phyloP scores from a whole-genome alignment of 2,113 vertebrate genomes.

The Pseudonaja textilis region DNA sequence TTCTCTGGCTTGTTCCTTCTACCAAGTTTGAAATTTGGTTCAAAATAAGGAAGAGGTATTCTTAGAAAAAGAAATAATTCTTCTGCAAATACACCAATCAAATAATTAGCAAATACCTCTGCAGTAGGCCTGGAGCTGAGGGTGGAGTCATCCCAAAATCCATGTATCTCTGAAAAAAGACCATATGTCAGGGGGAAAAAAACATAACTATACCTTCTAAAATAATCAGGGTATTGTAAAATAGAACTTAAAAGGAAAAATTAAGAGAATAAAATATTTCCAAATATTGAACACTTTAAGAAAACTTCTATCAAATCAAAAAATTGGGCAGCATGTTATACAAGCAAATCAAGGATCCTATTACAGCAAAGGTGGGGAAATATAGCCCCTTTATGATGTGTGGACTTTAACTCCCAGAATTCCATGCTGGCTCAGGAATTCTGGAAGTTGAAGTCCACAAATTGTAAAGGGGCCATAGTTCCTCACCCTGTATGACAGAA shows the following conservation, averaged over 20 bases:
- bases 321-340: neutral
- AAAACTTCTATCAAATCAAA: neutral
- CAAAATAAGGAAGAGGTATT: neutral
- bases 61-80: neutral
- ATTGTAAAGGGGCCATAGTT: neutral
- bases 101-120: slow-evolving; percentile 74
- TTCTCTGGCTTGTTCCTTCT: neutral
- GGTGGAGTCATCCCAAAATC: slow-evolving; percentile 83
- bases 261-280: neutral
- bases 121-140: slow-evolving; percentile 75
- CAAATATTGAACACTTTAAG: neutral
- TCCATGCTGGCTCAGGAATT: neutral
- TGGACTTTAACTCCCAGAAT: neutral
- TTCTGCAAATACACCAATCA: slow-evolving; percentile 10
- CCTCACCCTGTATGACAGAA: neutral
- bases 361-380: neutral
- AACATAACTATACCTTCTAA: neutral
- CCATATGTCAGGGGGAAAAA: slow-evolving; percentile 29
- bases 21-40: neutral
- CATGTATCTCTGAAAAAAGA: slow-evolving; percentile 79
- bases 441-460: neutral
- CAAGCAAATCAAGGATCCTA: neutral
- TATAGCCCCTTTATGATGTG: neutral
- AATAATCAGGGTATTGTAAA: neutral
- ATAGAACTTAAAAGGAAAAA: neutral